Evolutionary conservation across 1,140 invertebrate genomes (phyloP).

Genomic region (Drosophila bocqueti): DNA sequence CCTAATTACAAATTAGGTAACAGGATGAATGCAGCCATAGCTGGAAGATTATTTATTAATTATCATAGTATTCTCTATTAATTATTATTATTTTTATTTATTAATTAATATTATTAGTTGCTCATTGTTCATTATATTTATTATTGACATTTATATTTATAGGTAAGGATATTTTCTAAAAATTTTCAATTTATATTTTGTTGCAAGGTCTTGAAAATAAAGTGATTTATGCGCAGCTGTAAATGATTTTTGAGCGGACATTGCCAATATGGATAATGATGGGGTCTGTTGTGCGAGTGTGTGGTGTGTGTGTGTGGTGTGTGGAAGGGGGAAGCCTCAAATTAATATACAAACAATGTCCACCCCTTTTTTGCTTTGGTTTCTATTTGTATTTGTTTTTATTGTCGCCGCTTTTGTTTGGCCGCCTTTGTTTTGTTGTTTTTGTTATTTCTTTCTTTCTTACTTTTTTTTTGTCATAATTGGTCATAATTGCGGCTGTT

Average conservation of each 20-base stretch:
- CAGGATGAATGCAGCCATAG: too few relatives aligned
- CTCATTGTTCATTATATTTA: too few relatives aligned
- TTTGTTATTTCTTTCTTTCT: constrained; percentile 16
- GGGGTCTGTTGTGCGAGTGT: neutral
- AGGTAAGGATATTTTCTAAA: neutral
- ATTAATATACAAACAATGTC: constrained; percentile 40
- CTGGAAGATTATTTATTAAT: too few relatives aligned
- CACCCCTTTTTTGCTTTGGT: constrained; percentile 37
- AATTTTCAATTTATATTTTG: neutral
- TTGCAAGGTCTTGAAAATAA: neutral
- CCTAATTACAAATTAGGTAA: too few relatives aligned
- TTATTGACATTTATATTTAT: neutral
- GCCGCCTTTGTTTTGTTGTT: constrained; percentile 37
- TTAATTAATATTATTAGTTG: too few relatives aligned
- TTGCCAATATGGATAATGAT: constrained; percentile 40
- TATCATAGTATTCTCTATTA: too few relatives aligned
- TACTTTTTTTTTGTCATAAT: constrained; percentile 51
- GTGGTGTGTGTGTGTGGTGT: neutral
- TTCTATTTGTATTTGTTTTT: constrained; percentile 21
- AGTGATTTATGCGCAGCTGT: constrained; percentile 2
- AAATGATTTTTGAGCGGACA: constrained; percentile 16
- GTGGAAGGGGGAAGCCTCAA: neutral
- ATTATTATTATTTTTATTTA: too few relatives aligned
- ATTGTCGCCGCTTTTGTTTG: constrained; percentile 49
- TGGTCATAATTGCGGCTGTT: constrained; percentile 77